These are phyloP conservation scores for Seriola aureovittata DNA, from an alignment of 2,113 vertebrate species.

Conservation along the genomic window DNA sequence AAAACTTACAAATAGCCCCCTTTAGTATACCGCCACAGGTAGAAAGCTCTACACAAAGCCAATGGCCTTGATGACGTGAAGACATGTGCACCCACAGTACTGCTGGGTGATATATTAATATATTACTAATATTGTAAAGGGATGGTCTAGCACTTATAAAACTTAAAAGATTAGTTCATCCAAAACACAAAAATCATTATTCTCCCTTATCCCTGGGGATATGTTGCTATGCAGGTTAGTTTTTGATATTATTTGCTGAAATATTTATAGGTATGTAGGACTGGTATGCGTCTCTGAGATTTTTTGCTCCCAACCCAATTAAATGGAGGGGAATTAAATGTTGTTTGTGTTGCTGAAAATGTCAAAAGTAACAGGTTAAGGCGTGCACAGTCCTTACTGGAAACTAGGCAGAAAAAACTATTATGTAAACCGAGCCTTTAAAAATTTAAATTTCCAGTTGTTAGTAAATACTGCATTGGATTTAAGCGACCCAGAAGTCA, in stretches of 20 bases:
- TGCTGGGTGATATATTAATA: not conserved
- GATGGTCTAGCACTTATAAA: conserved; percentile 23
- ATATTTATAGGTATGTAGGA: not conserved
- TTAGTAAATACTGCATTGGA: not conserved
- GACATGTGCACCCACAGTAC: not conserved
- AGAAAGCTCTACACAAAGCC: not conserved
- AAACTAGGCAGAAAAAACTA: not conserved
- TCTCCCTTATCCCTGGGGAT: not conserved
- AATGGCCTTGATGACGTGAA: not conserved
- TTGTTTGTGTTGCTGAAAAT: not conserved
- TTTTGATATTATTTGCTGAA: not conserved
- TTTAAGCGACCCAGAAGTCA: not conserved
- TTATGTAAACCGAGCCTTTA: not conserved
- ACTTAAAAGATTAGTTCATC: conserved; percentile 43
- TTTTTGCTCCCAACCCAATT: not conserved
- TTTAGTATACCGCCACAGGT: not conserved
- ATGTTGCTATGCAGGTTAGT: not conserved
- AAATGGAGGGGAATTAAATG: not conserved
- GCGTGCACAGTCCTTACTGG: not conserved
- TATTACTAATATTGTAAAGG: conserved; percentile 14
- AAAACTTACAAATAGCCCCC: not conserved
- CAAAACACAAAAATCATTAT: conserved; percentile 27
- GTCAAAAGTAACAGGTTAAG: not conserved
- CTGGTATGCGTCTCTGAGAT: not conserved
- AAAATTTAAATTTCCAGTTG: not conserved